Percentiles rank a stretch among this genome's conserved stretches.
Conservation (phyloP, 2,888 invertebrate genomes). For the Andrena minutula region DNA sequence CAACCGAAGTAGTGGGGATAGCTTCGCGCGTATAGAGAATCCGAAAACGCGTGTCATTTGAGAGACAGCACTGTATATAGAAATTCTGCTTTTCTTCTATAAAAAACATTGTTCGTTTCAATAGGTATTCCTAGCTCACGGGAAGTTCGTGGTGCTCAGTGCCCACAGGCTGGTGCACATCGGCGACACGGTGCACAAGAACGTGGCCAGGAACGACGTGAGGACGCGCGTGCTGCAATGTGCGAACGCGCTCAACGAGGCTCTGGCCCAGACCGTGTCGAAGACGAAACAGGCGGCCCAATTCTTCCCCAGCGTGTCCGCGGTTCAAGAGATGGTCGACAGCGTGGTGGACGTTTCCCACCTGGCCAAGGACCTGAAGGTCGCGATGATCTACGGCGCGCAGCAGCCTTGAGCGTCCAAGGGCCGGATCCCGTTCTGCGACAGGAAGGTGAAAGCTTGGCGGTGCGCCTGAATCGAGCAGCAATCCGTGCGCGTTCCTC, state of each 20-base stretch:
- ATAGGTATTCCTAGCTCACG: constrained; percentile 93
- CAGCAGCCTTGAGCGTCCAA: constrained; percentile 83
- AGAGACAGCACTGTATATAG: too few relatives aligned
- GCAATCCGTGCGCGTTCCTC: constrained; percentile 10
- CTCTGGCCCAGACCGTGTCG: constrained; percentile 92
- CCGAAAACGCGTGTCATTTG: too few relatives aligned
- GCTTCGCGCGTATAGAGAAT: too few relatives aligned
- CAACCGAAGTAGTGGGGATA: too few relatives aligned
- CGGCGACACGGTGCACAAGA: constrained; percentile 96
- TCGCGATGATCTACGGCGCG: constrained; percentile 90
- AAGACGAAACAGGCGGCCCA: constrained; percentile 96
- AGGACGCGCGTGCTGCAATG: constrained; percentile 91
- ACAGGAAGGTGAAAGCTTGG: constrained; percentile 11
- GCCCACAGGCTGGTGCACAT: constrained; percentile 97
- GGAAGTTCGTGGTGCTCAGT: constrained; percentile 97
- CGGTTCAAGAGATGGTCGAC: constrained; percentile 97
- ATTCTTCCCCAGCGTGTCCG: constrained; percentile 95
- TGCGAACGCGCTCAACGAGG: constrained; percentile 93
- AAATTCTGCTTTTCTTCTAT: background rate
- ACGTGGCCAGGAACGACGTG: constrained; percentile 91
- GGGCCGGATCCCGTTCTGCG: constrained; percentile 9
- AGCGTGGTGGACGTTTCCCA: constrained; percentile 94
- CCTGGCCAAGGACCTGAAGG: constrained; percentile 92
- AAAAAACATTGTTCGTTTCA: background rate
- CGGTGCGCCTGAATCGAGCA: constrained; percentile 22